These are phyloP conservation scores for Oreochromis aureus DNA, from an alignment of 2,113 vertebrate species.

Conservation along the genomic window DNA sequence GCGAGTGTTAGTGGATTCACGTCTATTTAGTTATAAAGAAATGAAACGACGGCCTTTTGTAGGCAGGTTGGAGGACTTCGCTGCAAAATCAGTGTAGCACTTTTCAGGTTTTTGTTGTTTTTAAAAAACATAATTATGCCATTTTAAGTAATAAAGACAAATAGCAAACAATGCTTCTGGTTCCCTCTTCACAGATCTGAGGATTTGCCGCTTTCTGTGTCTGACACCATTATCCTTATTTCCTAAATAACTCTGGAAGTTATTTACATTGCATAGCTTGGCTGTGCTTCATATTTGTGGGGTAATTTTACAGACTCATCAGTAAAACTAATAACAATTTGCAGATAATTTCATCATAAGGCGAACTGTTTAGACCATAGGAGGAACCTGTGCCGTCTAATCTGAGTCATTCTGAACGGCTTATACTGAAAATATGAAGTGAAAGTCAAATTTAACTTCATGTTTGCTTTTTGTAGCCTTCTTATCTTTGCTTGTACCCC, in stretches of 20 bases:
- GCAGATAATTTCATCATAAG: neutral
- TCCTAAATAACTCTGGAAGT: neutral
- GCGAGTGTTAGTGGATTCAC: neutral
- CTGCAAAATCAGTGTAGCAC: neutral
- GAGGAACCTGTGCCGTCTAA: neutral
- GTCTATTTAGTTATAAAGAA: neutral
- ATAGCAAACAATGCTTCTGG: neutral
- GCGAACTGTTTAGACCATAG: neutral
- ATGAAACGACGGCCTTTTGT: neutral
- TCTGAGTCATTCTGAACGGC: neutral
- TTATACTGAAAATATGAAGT: neutral
- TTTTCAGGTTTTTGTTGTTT: neutral
- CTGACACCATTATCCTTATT: neutral
- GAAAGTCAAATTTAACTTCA: neutral
- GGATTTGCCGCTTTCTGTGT: neutral
- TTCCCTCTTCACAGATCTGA: neutral
- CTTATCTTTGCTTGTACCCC: neutral
- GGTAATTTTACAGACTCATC: neutral
- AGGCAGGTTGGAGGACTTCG: neutral
- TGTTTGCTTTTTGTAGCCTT: neutral
- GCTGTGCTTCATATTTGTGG: neutral
- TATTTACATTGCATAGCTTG: neutral
- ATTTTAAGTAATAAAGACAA: neutral
- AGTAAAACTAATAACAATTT: neutral
- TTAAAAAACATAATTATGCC: accelerated